phyloP scores from a whole-genome alignment of 2,797 vertebrate species.

The Hyperoplus immaculatus region DNA sequence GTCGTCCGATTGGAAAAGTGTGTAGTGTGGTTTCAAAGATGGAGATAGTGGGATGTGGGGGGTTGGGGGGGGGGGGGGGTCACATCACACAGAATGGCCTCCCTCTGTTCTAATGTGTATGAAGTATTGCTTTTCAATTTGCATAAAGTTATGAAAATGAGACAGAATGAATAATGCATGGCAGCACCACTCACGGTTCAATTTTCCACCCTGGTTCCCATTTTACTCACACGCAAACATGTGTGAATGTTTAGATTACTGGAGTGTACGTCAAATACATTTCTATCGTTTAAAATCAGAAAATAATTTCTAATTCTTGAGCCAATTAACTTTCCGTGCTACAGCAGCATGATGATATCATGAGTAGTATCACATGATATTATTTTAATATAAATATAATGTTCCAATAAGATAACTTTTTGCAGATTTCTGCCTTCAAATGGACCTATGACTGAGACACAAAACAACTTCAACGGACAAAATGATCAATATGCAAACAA shows the following conservation, averaged over 20 bases:
- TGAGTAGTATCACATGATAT: too few relatives aligned
- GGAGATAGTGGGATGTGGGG: not conserved
- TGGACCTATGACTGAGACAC: too few relatives aligned
- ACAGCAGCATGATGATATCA: too few relatives aligned
- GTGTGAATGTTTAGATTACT: conserved; percentile 40
- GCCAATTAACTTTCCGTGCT: too few relatives aligned
- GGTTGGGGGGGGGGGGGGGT: not conserved
- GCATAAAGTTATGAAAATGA: conserved; percentile 54
- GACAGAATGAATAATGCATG: conserved; percentile 57
- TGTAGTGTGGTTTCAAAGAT: not conserved
- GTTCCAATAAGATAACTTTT: not conserved
- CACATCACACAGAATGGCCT: conserved; percentile 1
- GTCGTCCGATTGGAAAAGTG: not conserved
- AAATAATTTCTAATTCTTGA: not conserved
- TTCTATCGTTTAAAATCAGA: not conserved
- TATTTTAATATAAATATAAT: not conserved
- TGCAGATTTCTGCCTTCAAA: too few relatives aligned
- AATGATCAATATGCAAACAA: too few relatives aligned
- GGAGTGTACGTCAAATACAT: not conserved
- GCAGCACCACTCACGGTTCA: conserved; percentile 17
- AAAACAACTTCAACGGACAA: too few relatives aligned
- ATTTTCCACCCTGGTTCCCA: conserved; percentile 25
- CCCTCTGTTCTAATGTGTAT: conserved; percentile 22
- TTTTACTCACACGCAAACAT: conserved; percentile 18
- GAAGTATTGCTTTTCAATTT: conserved; percentile 55